Percentiles rank a stretch among this genome's conserved stretches.
Conservation (phyloP, 2,113 vertebrate species). For the Hippotragus niger region DNA sequence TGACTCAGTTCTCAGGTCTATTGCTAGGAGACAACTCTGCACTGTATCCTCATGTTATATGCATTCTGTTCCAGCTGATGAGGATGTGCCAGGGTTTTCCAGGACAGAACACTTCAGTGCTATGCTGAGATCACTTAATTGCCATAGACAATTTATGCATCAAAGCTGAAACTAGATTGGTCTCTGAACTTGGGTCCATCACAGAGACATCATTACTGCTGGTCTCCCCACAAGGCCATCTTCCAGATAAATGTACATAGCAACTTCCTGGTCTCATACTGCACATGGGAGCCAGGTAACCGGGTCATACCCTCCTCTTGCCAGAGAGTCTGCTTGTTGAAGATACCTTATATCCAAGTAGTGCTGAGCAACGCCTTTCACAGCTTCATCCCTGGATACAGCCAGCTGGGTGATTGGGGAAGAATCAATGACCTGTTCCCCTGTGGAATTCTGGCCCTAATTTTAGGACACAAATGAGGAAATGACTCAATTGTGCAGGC, state of each 20-base stretch:
- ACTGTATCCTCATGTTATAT: not conserved
- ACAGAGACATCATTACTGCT: not conserved
- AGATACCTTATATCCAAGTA: not conserved
- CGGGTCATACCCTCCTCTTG: not conserved
- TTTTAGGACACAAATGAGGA: not conserved
- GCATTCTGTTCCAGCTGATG: not conserved
- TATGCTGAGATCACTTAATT: not conserved
- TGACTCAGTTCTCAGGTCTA: not conserved
- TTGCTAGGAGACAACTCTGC: not conserved
- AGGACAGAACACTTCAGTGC: not conserved
- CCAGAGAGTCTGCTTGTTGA: not conserved
- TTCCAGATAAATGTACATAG: not conserved
- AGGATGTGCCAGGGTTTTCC: not conserved
- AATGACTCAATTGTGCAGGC: not conserved
- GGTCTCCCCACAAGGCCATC: not conserved
- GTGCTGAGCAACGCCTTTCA: not conserved
- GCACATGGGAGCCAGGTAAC: not conserved
- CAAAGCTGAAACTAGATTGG: not conserved
- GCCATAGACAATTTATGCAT: not conserved
- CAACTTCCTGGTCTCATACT: not conserved
- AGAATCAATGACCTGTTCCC: not conserved
- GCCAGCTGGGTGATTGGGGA: not conserved
- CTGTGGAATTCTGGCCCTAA: constrained; percentile 1
- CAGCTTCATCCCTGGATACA: not conserved
- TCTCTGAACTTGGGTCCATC: not conserved